Conservation (phyloP, 2,888 invertebrate species). For the Osmoderma eremita region DNA sequence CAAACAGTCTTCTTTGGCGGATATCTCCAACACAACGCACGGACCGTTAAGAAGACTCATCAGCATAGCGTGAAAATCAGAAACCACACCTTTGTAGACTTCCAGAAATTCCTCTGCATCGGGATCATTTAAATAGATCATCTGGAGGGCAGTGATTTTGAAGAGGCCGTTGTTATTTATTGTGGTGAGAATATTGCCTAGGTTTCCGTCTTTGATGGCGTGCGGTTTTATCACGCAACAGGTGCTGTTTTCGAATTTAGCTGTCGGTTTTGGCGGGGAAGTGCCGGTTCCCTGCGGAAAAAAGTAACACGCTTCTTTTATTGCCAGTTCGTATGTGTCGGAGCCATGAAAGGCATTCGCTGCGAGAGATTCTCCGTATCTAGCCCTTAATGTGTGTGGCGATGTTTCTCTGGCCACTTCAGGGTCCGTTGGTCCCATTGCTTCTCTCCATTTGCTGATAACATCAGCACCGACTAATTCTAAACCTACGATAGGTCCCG, state of each 20-base stretch:
- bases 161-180: constrained; percentile 80
- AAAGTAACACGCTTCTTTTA: constrained; percentile 69
- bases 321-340: constrained; percentile 67
- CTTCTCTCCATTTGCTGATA: constrained; percentile 68
- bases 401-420: constrained; percentile 66
- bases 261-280: constrained; percentile 63
- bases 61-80: constrained; percentile 83
- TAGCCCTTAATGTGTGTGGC: constrained; percentile 71
- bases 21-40: constrained; percentile 87
- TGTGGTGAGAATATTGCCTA: constrained; percentile 76
- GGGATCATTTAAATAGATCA: constrained; percentile 80
- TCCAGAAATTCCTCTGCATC: constrained; percentile 93
- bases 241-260: constrained; percentile 74
- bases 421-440: constrained; percentile 74
- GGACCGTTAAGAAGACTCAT: constrained; percentile 85
- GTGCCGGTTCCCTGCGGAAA: constrained; percentile 64
- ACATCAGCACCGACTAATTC: constrained; percentile 80
- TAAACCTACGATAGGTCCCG: constrained; percentile 76
- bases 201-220: constrained; percentile 78
- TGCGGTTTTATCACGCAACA: constrained; percentile 92
- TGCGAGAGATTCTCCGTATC: constrained; percentile 74
- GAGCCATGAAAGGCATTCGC: constrained; percentile 79
- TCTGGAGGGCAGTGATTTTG: constrained; percentile 80
- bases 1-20: constrained; percentile 66
- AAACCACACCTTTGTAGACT: constrained; percentile 89